A percentile compares a stretch with the other conserved stretches of the same genome.
phyloP scores from a whole-genome alignment of 2,888 invertebrate genomes.

The Rosalia funebris region DNA sequence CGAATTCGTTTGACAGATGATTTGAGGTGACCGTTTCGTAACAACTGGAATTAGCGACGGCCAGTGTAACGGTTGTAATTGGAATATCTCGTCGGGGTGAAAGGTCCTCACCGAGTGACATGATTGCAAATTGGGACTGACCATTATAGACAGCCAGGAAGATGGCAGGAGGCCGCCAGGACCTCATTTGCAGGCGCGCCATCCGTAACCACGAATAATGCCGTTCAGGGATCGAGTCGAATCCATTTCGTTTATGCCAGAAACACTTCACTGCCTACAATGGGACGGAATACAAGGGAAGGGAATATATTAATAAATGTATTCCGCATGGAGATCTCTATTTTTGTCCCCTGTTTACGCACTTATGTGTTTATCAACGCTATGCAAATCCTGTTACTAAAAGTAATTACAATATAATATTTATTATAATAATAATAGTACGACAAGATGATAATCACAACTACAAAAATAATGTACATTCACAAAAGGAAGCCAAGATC shows the following conservation, averaged over 20 bases:
- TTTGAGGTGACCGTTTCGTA: no score
- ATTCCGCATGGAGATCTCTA: neutral
- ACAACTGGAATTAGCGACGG: no score
- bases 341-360: neutral
- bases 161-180: constrained; percentile 18
- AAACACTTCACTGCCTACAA: neutral
- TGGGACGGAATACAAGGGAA: neutral
- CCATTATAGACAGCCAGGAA: constrained; percentile 19
- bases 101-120: constrained; percentile 37
- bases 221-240: neutral
- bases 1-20: no score
- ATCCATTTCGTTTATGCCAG: constrained; percentile 17
- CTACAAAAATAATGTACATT: no score
- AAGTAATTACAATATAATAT: no score
- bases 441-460: no score
- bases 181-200: constrained; percentile 29
- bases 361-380: neutral
- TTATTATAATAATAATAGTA: no score
- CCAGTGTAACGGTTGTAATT: no score
- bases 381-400: no score
- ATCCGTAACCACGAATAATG: constrained; percentile 16
- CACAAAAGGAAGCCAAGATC: no score
- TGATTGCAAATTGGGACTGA: constrained; percentile 36
- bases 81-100: constrained; percentile 34
- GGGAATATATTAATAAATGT: neutral